These are phyloP conservation scores for Eristalis pertinax DNA, from an alignment of 2,888 invertebrate species.

Conservation along the genomic window DNA sequence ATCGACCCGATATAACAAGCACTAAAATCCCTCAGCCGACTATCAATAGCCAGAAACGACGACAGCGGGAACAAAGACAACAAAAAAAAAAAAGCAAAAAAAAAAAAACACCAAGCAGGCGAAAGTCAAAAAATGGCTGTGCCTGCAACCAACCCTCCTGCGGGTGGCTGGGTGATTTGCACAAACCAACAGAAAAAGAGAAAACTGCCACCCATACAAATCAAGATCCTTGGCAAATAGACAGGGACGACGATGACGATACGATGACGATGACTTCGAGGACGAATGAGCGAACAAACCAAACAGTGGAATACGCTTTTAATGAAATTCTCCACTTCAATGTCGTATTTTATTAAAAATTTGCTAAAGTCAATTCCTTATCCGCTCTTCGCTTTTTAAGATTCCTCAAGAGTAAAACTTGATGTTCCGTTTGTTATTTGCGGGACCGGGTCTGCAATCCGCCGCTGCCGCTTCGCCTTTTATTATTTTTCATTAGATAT, in stretches of 20 bases:
- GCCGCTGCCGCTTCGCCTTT: conserved; percentile 32
- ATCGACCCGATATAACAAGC: conserved; percentile 71
- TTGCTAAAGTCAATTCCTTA: conserved; percentile 75
- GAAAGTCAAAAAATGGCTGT: conserved; percentile 56
- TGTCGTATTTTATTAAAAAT: conserved; percentile 77
- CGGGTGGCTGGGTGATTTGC: conserved; percentile 28
- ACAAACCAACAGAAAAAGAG: conserved; percentile 13
- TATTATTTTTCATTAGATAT: conserved; percentile 70
- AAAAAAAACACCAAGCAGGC: not conserved
- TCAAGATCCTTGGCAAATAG: conserved; percentile 69
- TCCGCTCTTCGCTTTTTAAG: conserved; percentile 73
- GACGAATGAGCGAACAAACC: conserved; percentile 67
- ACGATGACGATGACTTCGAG: conserved; percentile 46
- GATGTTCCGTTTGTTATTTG: conserved; percentile 71
- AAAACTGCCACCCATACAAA: conserved; percentile 49
- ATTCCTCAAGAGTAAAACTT: conserved; percentile 74
- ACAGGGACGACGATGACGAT: conserved; percentile 42
- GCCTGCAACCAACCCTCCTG: conserved; percentile 8
- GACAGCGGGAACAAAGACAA: conserved; percentile 12
- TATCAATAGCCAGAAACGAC: conserved; percentile 54
- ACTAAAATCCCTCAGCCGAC: conserved; percentile 58
- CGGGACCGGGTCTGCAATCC: conserved; percentile 53
- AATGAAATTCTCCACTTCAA: conserved; percentile 76
- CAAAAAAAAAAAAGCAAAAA: conserved; percentile 44
- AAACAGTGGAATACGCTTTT: conserved; percentile 72